Conservation (phyloP, 2,797 vertebrate genomes). For the Anomalospiza imberbis region DNA sequence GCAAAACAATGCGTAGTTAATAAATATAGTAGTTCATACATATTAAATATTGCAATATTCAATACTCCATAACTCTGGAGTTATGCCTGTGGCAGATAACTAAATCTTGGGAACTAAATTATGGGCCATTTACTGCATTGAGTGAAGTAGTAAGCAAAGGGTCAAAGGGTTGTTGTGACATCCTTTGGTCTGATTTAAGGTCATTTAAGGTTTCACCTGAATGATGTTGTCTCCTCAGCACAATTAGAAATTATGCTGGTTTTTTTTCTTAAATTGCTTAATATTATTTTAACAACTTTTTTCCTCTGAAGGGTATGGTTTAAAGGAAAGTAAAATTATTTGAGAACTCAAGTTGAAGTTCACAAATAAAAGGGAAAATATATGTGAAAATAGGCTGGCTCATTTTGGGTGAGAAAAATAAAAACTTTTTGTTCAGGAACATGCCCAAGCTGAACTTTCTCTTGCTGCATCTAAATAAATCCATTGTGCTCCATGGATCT, state of each 20-base stretch:
- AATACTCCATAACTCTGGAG: not conserved
- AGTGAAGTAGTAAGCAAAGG: not conserved
- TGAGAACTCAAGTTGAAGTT: not conserved
- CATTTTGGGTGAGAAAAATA: not conserved
- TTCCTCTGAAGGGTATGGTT: not conserved
- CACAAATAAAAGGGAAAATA: not conserved
- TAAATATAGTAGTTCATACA: not conserved
- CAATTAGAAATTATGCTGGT: not conserved
- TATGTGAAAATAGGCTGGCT: not conserved
- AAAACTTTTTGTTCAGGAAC: not conserved
- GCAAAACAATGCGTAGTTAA: not conserved
- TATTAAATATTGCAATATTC: not conserved
- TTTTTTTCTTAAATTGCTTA: not conserved
- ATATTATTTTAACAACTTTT: not conserved
- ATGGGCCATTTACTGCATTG: not conserved
- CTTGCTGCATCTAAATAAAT: not conserved
- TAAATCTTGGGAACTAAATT: not conserved
- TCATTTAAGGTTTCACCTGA: not conserved
- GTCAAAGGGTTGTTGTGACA: not conserved
- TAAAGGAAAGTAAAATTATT: not conserved
- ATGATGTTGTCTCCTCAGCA: accelerated
- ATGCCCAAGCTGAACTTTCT: not conserved
- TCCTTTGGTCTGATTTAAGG: not conserved
- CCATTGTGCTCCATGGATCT: not conserved
- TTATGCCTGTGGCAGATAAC: not conserved